These are phyloP conservation scores for Gambusia holbrooki DNA, from an alignment of 2,113 vertebrate species.

Conservation along the genomic window DNA sequence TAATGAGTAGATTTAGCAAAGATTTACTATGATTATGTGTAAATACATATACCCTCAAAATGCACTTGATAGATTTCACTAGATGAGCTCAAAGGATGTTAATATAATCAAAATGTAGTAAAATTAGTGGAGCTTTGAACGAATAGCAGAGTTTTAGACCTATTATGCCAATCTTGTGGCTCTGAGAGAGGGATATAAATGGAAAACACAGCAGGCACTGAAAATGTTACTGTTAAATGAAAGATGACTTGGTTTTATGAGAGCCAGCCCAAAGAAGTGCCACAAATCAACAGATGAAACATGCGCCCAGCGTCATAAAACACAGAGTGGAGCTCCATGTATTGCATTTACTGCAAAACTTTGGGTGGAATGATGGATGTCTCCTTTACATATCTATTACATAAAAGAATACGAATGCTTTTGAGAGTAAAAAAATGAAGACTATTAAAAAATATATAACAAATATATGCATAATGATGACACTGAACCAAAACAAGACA, in stretches of 20 bases:
- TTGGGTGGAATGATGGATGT: constrained; percentile 11
- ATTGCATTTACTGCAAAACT: constrained; percentile 9
- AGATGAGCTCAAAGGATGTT: constrained; percentile 26
- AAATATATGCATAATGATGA: background rate
- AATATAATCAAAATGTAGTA: constrained; percentile 30
- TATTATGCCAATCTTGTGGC: constrained; percentile 14
- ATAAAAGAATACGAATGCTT: background rate
- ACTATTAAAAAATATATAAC: background rate
- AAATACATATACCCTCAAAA: constrained; percentile 1
- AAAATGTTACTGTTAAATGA: constrained; percentile 28
- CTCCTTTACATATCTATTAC: background rate
- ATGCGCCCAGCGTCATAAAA: constrained; percentile 25
- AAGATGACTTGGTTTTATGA: constrained; percentile 40
- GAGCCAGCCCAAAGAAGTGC: constrained; percentile 23
- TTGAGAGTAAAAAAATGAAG: constrained; percentile 2
- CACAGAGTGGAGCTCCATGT: constrained; percentile 34
- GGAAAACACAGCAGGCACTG: constrained; percentile 32
- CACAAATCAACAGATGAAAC: constrained; percentile 35
- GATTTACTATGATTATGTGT: constrained; percentile 9
- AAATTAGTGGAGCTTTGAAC: constrained; percentile 9
- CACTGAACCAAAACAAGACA: background rate
- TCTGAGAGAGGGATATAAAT: constrained; percentile 27
- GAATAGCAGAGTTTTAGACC: background rate
- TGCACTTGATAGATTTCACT: constrained; percentile 19
- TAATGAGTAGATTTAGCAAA: constrained; percentile 32